Evolutionary conservation across 37 sponge, comb jelly and placozoan genomes (phyloP).

Genomic region (Chondrosia reniformis): DNA sequence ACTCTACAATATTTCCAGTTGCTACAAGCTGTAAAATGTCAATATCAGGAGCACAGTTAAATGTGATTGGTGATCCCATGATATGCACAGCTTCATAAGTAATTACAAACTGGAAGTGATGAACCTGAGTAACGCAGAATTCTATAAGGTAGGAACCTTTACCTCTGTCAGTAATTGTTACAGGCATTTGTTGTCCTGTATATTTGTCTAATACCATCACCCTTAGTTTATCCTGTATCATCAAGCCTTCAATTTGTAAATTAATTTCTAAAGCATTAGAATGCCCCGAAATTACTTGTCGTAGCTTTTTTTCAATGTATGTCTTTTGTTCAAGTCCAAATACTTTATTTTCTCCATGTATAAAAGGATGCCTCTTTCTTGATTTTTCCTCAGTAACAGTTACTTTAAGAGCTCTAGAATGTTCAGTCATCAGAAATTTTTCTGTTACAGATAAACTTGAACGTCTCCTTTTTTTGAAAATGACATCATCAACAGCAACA

Average conservation of each 20-base stretch:
- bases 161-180: background rate
- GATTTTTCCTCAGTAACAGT: too few relatives aligned
- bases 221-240: background rate
- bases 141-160: background rate
- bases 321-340: background rate
- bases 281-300: background rate
- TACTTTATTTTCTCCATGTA: background rate
- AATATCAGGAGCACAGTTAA: conserved; percentile 50
- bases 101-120: conserved; percentile 41
- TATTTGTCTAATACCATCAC: background rate
- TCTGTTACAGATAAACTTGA: too few relatives aligned
- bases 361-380: too few relatives aligned
- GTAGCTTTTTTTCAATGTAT: background rate
- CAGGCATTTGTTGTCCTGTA: background rate
- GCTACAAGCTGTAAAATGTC: conserved; percentile 39
- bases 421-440: too few relatives aligned
- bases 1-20: conserved; percentile 38
- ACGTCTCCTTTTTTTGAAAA: too few relatives aligned
- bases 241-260: background rate
- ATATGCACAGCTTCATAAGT: conserved; percentile 45
- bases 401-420: too few relatives aligned
- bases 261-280: background rate
- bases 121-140: conserved; percentile 14
- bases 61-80: conserved; percentile 52
- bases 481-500: too few relatives aligned